These are phyloP conservation scores for Propithecus deckenii DNA, from an alignment of 2,797 vertebrate genomes.

Conservation along the genomic window DNA sequence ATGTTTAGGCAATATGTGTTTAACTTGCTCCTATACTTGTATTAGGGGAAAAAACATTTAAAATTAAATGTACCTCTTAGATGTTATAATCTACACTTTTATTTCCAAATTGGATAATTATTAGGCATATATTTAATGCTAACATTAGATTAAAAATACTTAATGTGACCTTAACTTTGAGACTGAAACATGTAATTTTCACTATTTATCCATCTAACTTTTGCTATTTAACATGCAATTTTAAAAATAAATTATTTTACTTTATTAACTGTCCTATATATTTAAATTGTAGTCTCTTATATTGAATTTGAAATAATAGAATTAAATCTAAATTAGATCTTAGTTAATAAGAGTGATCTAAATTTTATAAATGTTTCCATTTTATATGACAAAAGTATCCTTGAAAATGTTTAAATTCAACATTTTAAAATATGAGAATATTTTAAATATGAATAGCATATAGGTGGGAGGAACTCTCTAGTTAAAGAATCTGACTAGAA, in stretches of 20 bases:
- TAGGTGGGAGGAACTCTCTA: neutral
- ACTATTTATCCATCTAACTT: conserved; percentile 16
- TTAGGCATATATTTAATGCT: conserved; percentile 30
- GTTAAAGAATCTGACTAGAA: neutral
- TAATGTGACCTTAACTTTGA: conserved; percentile 46
- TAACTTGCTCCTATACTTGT: neutral
- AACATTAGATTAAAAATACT: conserved; percentile 45
- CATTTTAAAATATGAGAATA: neutral
- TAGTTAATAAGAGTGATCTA: neutral
- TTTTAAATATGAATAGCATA: neutral
- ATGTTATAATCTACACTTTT: conserved; percentile 19
- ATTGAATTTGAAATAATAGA: neutral
- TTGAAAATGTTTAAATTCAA: neutral
- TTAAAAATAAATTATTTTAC: neutral
- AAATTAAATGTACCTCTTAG: conserved; percentile 10
- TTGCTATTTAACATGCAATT: conserved; percentile 37
- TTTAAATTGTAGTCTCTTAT: neutral
- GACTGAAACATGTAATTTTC: conserved; percentile 56
- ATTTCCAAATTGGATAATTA: conserved; percentile 62
- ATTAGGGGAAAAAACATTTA: neutral
- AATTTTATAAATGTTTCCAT: neutral
- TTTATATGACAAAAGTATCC: neutral
- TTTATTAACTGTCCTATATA: neutral
- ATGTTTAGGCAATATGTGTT: neutral
- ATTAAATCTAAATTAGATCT: neutral